These are phyloP conservation scores for Nothocercus nigrocapillus DNA, from an alignment of 2,113 vertebrate genomes.

Conservation along the genomic window DNA sequence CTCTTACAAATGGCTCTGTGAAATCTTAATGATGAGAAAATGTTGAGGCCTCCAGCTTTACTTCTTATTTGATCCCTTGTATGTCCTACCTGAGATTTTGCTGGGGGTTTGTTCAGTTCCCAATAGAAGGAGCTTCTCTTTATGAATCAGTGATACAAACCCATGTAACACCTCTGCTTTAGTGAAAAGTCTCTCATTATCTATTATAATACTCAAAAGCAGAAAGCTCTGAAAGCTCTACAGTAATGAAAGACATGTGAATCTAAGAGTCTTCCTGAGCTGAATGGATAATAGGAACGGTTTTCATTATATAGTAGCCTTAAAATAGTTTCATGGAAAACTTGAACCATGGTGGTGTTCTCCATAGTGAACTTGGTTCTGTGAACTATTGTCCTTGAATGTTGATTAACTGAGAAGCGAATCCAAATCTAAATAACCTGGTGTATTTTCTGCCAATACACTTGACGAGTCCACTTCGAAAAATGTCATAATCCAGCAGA, in stretches of 20 bases:
- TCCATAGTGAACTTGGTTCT: not conserved
- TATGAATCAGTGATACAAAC: not conserved
- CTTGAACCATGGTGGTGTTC: not conserved
- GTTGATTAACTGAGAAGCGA: not conserved
- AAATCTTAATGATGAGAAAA: conserved; percentile 50
- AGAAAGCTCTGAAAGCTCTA: not conserved
- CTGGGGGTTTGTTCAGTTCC: not conserved
- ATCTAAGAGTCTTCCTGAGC: not conserved
- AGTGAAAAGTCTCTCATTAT: not conserved
- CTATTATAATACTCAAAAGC: not conserved
- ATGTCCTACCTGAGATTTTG: not conserved
- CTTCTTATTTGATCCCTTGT: not conserved
- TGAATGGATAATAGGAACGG: not conserved
- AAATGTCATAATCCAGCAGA: not conserved
- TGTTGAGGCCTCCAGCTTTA: not conserved
- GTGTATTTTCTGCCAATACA: not conserved
- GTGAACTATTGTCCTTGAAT: not conserved
- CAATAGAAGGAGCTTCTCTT: not conserved
- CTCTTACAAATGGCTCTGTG: conserved; percentile 12
- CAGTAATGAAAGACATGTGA: not conserved
- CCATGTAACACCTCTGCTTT: not conserved
- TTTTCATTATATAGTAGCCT: not conserved
- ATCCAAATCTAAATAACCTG: not conserved
- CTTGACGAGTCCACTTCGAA: not conserved
- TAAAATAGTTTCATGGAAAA: not conserved